A percentile compares a stretch with the other conserved stretches of the same genome.
Evolutionary conservation across 1,140 invertebrate genomes (phyloP).

Genomic region (Habropoda laboriosa): DNA sequence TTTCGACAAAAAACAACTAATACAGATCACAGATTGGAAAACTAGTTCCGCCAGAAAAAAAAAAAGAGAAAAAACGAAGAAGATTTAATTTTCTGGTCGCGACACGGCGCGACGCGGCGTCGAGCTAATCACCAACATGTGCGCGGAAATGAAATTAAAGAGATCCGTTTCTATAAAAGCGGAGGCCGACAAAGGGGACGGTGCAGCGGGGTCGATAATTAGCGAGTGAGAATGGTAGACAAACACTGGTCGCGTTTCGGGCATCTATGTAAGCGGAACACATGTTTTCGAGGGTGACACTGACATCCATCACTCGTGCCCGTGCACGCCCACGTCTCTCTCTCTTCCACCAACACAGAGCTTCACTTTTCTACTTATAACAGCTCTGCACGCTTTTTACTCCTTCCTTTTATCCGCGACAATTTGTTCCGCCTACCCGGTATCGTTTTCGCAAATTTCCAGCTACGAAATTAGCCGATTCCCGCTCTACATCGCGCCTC

Average conservation of each 20-base stretch:
- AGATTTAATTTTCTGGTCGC: slow-evolving; percentile 34
- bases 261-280: slow-evolving; percentile 75
- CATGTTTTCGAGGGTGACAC: slow-evolving; percentile 76
- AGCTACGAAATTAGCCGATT: slow-evolving; percentile 35
- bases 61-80: too few species aligned
- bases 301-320: slow-evolving; percentile 78
- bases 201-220: slow-evolving; percentile 74
- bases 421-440: slow-evolving; percentile 35
- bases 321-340: slow-evolving; percentile 71
- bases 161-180: slow-evolving; percentile 64
- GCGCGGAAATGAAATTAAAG: slow-evolving; percentile 63
- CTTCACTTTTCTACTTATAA: slow-evolving; percentile 54
- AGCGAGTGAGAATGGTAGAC: slow-evolving; percentile 76
- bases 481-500: neutral
- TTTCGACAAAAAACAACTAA: neutral
- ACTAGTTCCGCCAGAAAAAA: neutral
- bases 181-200: slow-evolving; percentile 63
- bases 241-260: slow-evolving; percentile 75
- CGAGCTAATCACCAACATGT: slow-evolving; percentile 58
- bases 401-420: slow-evolving; percentile 24
- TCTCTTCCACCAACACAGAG: slow-evolving; percentile 32
- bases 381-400: neutral
- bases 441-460: slow-evolving; percentile 51
- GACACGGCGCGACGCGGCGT: neutral
- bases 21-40: neutral